These are phyloP conservation scores for Hypselothyrea guttata DNA, from an alignment of 2,888 invertebrate genomes.

Conservation along the genomic window DNA sequence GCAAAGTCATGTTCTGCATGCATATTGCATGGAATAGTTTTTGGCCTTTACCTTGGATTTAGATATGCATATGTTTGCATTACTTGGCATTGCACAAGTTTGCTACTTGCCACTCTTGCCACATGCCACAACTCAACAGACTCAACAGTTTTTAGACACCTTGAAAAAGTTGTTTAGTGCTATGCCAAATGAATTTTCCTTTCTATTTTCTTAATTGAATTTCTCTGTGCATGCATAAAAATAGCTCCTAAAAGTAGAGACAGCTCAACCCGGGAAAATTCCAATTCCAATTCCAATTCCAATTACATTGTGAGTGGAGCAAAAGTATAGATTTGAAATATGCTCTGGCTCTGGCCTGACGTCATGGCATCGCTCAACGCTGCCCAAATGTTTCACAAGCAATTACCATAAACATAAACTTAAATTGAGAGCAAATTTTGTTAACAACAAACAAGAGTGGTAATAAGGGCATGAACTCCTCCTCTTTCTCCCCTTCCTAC, in stretches of 20 bases:
- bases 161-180: neutral
- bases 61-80: slow-evolving; percentile 16
- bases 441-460: slow-evolving; percentile 11
- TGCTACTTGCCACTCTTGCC: neutral
- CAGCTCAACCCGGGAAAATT: slow-evolving; percentile 23
- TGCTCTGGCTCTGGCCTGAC: slow-evolving; percentile 42
- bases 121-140: neutral
- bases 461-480: slow-evolving; percentile 34
- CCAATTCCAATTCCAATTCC: slow-evolving; percentile 40
- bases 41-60: slow-evolving; percentile 45
- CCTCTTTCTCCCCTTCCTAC: no score
- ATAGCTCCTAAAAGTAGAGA: neutral
- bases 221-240: slow-evolving; percentile 34
- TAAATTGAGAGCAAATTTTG: slow-evolving; percentile 64
- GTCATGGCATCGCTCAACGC: slow-evolving; percentile 10
- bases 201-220: slow-evolving; percentile 62
- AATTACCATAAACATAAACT: slow-evolving; percentile 75
- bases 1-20: neutral
- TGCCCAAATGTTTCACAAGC: slow-evolving; percentile 60
- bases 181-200: slow-evolving; percentile 39
- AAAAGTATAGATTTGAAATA: slow-evolving; percentile 28
- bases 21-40: neutral
- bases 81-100: slow-evolving; percentile 38
- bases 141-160: slow-evolving; percentile 41
- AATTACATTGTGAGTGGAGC: slow-evolving; percentile 40